Percentiles rank a stretch among this genome's conserved stretches.
Evolutionary conservation across 2,888 invertebrate genomes (phyloP).

Genomic region (Entomobrya proxima): DNA sequence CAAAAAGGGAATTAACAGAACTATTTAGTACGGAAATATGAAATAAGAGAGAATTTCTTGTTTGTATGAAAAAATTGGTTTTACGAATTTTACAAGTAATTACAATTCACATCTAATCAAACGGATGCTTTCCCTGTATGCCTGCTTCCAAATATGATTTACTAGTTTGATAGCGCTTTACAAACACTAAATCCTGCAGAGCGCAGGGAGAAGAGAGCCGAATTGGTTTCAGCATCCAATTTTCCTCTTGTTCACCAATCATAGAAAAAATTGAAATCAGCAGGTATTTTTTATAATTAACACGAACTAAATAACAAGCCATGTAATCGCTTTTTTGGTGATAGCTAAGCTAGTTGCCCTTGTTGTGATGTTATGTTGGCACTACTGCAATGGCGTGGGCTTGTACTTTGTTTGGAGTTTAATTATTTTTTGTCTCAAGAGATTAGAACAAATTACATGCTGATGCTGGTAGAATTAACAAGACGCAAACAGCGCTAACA

Average conservation of each 20-base stretch:
- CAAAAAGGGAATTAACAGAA: neutral
- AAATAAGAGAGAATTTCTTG: neutral
- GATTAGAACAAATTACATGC: constrained; percentile 58
- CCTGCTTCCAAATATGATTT: neutral
- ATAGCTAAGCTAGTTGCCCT: too few species aligned
- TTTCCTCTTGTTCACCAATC: constrained; percentile 39
- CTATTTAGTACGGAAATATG: neutral
- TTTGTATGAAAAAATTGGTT: neutral
- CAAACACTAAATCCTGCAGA: neutral
- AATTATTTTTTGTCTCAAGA: constrained; percentile 55
- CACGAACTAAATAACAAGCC: constrained; percentile 49
- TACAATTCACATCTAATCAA: constrained; percentile 28
- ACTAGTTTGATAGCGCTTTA: neutral
- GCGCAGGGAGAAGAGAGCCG: neutral
- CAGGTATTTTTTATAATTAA: constrained; percentile 59
- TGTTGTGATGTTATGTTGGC: too few species aligned
- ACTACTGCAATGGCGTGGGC: neutral
- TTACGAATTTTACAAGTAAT: neutral
- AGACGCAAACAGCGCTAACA: constrained; percentile 53
- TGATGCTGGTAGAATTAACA: constrained; percentile 53
- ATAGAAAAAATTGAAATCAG: constrained; percentile 56
- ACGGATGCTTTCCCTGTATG: neutral
- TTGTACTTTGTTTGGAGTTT: constrained; percentile 20
- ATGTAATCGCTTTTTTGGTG: constrained; percentile 42
- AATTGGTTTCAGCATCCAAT: constrained; percentile 23